Percentiles rank a stretch among this genome's conserved stretches.
phyloP scores from a whole-genome alignment of 1,140 invertebrate genomes.

The Drepana arcuata region DNA sequence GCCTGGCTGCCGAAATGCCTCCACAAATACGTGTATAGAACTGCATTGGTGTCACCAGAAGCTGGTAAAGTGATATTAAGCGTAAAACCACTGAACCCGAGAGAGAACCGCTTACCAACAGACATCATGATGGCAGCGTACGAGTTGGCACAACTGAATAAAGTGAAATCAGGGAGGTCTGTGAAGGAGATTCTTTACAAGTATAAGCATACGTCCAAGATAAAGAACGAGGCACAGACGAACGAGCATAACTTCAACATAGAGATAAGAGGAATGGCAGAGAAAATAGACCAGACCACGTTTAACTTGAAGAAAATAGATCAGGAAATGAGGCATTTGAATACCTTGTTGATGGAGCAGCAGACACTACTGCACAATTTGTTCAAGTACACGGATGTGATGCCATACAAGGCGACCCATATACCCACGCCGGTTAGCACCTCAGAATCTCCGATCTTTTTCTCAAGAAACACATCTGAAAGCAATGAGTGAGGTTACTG shows the following conservation, averaged over 20 bases:
- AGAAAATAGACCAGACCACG: constrained; percentile 60
- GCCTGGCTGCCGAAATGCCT: constrained; percentile 72
- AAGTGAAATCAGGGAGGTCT: constrained; percentile 48
- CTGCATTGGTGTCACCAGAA: constrained; percentile 70
- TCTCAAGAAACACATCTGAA: constrained; percentile 5
- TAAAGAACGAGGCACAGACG: constrained; percentile 39
- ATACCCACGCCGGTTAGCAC: constrained; percentile 28
- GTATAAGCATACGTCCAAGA: constrained; percentile 45
- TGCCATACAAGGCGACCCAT: constrained; percentile 21
- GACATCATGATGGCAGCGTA: constrained; percentile 77
- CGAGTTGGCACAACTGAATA: constrained; percentile 72
- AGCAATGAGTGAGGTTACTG: no score
- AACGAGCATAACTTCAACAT: constrained; percentile 45
- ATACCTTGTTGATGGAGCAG: constrained; percentile 48
- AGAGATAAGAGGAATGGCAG: constrained; percentile 58
- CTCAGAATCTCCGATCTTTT: constrained; percentile 12
- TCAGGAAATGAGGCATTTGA: constrained; percentile 59
- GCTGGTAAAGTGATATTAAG: constrained; percentile 74
- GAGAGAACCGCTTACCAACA: constrained; percentile 76
- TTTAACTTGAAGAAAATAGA: constrained; percentile 64
- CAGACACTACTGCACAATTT: constrained; percentile 46
- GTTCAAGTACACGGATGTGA: constrained; percentile 30
- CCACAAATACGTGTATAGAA: constrained; percentile 66
- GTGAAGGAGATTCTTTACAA: constrained; percentile 55
- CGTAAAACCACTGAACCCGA: constrained; percentile 77